Base-by-base conservation (phyloP, 2,888 invertebrate species). In the Scotopteryx bipunctaria region DNA sequence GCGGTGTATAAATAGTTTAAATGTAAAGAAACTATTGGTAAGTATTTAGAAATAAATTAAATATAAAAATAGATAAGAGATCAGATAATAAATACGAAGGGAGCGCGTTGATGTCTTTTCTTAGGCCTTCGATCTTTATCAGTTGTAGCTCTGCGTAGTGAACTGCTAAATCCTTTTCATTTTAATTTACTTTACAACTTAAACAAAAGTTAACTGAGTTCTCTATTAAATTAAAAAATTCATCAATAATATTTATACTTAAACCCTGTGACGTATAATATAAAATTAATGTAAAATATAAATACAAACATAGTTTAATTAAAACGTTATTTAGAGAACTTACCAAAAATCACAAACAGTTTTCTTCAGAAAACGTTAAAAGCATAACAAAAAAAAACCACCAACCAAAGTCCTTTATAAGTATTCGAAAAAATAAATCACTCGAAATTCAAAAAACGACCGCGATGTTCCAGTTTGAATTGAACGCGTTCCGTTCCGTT, bases 31-130 rank as follows among this genome's bases (percentile, higher is more conserved):
- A 27, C 3, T 27, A 2, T 11, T 27, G 27, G 9, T 3, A 5
- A 27, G 11, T 27, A 27, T 27, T 27, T 27, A 27, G 9, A 9
- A 11, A 27, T 27, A 27, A 27, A 27, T 11, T 11, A 11, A 27
- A 27, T 11, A 27, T 27, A 27, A 27, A 27, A 27, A 27, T 11
- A 5, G 31, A 17, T 25, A 23, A 9, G 6, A 11, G 29, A 53
- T 23, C 43, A 50, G 52, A 57, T 40, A 44, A 37, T 33, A 46
- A 59, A 50, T n/a, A 32, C 14, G 14, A 38, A 35, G 31, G 21
- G 56, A 45, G 61, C 75, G 76, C 83, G 83, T 82, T 79, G 77
- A 83, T 72, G 79, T 83, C 83, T 82, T 81, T 81, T 72, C 64
- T 70, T 69, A 57, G 62, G 41, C 42, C 53, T 27, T 23, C 8